Evolutionary conservation across 2,797 vertebrate genomes (phyloP), one percentile per base, ranked within the genome.

Genomic region (Phataginus tetradactyla): DNA sequence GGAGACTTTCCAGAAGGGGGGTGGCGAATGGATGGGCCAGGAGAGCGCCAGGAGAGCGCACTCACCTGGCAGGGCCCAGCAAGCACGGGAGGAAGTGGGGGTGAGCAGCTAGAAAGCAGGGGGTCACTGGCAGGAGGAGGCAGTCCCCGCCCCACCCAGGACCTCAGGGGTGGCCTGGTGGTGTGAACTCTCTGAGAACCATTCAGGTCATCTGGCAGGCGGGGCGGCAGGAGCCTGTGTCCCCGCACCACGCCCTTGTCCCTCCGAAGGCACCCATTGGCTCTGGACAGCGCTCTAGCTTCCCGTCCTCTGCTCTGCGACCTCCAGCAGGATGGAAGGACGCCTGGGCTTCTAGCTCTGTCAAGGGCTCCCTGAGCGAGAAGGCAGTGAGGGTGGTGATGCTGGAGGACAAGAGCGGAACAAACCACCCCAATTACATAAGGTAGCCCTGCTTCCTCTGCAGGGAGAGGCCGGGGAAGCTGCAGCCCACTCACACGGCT

Each of bases 391-490:
- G 91, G 68, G 93, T 91, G 84, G 61, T 3, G 51, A 78, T 3
- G 1, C 91, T 83, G 89, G 86, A 90, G 90, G 93, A 94, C 81
- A 71, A 37, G 81, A 95, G 95, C 3, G 29, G 91, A 97, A 96
- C 97, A 91, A 95, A 95, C 29, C 68, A 83, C 93, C 89, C 93
- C 69, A 17, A 53, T 97, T 96, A 97, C n/a, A 53, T 93, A 96
- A 97, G 89, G 93, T 0, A 2, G 89, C 86, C 91, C 83, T 49
- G 45, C 61, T 89, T 96, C 94, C 86, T 92, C 57, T 90, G 64
- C 29, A 42, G 3, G 13, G 83, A 80, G n/a, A 77, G 27, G 59
- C 27, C 69, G 1, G 21, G 74, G 51, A 68, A 57, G 61, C 17
- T 23, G 20, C 34, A 61, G 6, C 69, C 53, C 12, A 25, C 37